Evolutionary conservation across 1,140 invertebrate genomes (phyloP).

Genomic region (Tachypleus tridentatus): DNA sequence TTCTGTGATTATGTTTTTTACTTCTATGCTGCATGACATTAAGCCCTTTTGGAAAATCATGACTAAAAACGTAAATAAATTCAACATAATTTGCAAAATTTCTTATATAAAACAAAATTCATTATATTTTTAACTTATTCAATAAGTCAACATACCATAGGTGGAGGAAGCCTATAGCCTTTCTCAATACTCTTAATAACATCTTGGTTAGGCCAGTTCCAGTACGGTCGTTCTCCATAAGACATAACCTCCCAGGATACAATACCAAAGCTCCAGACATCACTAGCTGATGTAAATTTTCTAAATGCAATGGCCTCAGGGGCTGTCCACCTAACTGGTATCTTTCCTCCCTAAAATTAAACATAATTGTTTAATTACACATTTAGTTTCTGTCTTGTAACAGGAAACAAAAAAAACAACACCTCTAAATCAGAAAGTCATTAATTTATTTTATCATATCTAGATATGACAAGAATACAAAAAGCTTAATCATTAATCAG

Average conservation of each 20-base stretch:
- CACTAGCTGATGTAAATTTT: slow-evolving; percentile 95
- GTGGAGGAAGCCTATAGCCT: slow-evolving; percentile 81
- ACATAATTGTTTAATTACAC: not conserved
- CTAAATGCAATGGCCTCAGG: slow-evolving; percentile 98
- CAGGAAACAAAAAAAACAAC: not conserved
- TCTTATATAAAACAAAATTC: too few relatives aligned
- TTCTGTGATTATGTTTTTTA: not conserved
- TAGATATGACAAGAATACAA: too few relatives aligned
- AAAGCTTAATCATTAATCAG: too few relatives aligned
- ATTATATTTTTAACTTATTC: not conserved
- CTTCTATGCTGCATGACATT: not conserved
- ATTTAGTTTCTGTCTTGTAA: not conserved
- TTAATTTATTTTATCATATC: too few relatives aligned
- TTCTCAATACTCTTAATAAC: slow-evolving; percentile 98
- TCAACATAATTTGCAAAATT: not conserved
- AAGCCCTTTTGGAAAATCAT: not conserved
- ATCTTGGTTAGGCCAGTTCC: slow-evolving; percentile 99
- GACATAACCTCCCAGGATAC: slow-evolving; percentile 99
- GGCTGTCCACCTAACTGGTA: slow-evolving; percentile 97
- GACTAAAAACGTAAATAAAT: slow-evolving; percentile 13
- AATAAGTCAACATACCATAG: slow-evolving; percentile 50
- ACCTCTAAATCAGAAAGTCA: too few relatives aligned
- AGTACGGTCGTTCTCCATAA: slow-evolving; percentile 96
- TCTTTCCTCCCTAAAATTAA: slow-evolving; percentile 74
- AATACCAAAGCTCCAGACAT: slow-evolving; percentile 98